phyloP scores from a whole-genome alignment of 2,888 invertebrate genomes.

The Drosophila monieri region DNA sequence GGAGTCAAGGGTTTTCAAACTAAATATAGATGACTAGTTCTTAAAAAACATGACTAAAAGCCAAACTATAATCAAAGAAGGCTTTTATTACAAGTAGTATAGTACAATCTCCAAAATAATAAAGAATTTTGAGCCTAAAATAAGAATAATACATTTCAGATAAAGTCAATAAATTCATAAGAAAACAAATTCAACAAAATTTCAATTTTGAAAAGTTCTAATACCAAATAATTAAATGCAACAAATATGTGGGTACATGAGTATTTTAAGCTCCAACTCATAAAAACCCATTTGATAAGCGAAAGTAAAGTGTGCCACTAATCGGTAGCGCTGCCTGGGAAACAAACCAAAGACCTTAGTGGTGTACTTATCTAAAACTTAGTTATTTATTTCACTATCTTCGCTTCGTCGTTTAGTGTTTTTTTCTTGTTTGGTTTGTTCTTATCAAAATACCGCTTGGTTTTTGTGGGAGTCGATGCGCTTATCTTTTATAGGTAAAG shows the following conservation, averaged over 20 bases:
- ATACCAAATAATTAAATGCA: neutral
- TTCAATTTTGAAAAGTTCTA: neutral
- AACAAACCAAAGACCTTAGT: slow-evolving; percentile 15
- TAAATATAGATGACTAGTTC: neutral
- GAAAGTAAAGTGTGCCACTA: neutral
- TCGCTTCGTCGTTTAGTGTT: slow-evolving; percentile 14
- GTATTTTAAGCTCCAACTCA: slow-evolving; percentile 6
- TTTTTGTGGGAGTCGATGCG: slow-evolving; percentile 20
- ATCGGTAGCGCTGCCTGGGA: neutral
- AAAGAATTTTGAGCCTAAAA: neutral
- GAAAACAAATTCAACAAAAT: neutral
- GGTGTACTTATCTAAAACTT: slow-evolving; percentile 47
- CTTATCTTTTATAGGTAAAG: slow-evolving; percentile 35
- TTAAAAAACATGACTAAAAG: neutral
- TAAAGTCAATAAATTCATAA: slow-evolving; percentile 15
- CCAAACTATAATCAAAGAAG: neutral
- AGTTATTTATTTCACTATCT: slow-evolving; percentile 61
- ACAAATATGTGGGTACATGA: neutral
- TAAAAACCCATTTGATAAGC: neutral
- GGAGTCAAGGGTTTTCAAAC: neutral
- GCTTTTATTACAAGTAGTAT: neutral
- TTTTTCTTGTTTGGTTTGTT: slow-evolving; percentile 39
- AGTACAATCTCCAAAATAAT: slow-evolving; percentile 2
- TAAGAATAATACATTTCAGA: neutral
- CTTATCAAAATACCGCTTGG: slow-evolving; percentile 69